Evolutionary conservation across 2,888 invertebrate genomes (phyloP).

Genomic region (Archips crataeganus): DNA sequence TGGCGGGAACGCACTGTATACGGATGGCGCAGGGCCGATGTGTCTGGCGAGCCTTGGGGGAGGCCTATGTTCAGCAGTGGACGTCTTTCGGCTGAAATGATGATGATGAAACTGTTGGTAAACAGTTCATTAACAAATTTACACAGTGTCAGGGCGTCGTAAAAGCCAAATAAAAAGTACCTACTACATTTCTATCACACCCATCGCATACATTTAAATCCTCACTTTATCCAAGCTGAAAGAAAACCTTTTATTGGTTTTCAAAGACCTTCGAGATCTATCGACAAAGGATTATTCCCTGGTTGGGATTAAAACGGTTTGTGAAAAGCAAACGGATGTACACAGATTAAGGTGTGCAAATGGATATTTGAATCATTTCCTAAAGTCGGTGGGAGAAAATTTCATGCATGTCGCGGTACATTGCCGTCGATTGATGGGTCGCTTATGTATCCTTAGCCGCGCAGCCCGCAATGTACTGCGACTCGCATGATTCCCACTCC

Average conservation of each 20-base stretch:
- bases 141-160: background rate
- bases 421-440: too few relatives aligned
- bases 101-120: too few relatives aligned
- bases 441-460: too few relatives aligned
- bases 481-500: too few relatives aligned
- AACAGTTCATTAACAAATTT: background rate
- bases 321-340: slow-evolving; percentile 30
- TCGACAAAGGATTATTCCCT: slow-evolving; percentile 24
- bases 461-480: too few relatives aligned
- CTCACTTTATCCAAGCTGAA: slow-evolving; percentile 31
- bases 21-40: too few relatives aligned
- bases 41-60: too few relatives aligned
- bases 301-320: slow-evolving; percentile 30
- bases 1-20: too few relatives aligned
- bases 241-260: slow-evolving; percentile 40
- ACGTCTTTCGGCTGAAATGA: too few relatives aligned
- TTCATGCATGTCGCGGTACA: too few relatives aligned
- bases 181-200: background rate
- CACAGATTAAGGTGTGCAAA: slow-evolving; percentile 40
- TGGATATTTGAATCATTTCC: slow-evolving; percentile 30
- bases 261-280: slow-evolving; percentile 23
- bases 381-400: background rate
- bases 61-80: too few relatives aligned
- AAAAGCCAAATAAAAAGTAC: background rate
- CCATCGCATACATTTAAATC: slow-evolving; percentile 17